phyloP scores from a whole-genome alignment of 2,888 invertebrate species.

The Furcula furcula region DNA sequence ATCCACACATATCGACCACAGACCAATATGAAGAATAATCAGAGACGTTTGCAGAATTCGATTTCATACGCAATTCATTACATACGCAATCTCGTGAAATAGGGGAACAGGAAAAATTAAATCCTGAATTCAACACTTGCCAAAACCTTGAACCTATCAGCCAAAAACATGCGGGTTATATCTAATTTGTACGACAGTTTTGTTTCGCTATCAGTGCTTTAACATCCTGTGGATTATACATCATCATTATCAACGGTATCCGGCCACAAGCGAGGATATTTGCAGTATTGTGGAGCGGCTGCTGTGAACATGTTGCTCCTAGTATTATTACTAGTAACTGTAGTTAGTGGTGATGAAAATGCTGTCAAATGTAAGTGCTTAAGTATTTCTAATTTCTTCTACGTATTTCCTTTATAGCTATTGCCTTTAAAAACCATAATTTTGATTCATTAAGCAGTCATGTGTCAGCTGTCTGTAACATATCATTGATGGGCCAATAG shows the following conservation, averaged over 20 bases:
- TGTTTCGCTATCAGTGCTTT: neutral
- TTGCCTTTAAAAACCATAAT: neutral
- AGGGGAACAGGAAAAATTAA: neutral
- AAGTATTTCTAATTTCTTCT: neutral
- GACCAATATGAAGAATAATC: too few species aligned
- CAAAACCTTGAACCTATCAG: neutral
- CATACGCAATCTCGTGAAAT: too few species aligned
- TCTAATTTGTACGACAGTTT: neutral
- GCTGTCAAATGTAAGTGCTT: neutral
- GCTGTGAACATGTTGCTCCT: neutral
- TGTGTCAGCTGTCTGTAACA: neutral
- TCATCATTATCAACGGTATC: neutral
- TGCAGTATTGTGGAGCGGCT: too few species aligned
- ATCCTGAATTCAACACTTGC: neutral
- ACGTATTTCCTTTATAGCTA: neutral
- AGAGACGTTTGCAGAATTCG: too few species aligned
- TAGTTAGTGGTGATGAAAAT: neutral
- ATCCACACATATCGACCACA: too few species aligned
- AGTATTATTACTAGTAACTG: neutral
- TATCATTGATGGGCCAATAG: neutral
- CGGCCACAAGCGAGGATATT: neutral
- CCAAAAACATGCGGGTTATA: conserved; percentile 1
- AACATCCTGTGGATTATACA: conserved; percentile 1
- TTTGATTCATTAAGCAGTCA: neutral
- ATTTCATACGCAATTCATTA: too few species aligned